Evolutionary conservation across 2,888 invertebrate species (phyloP).

Genomic region (Nasonovia ribisnigri): DNA sequence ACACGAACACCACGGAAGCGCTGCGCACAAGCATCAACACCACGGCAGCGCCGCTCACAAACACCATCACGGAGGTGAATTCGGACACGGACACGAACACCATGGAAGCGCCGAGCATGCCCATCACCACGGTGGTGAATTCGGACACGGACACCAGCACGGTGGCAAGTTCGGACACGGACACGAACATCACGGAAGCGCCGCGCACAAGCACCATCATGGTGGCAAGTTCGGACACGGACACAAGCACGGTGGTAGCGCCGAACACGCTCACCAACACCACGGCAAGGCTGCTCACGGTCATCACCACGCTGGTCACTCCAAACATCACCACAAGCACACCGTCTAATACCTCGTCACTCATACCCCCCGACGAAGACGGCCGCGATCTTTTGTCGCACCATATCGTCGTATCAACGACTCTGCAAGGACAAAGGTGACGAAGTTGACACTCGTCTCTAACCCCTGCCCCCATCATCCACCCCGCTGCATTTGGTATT

Average conservation of each 20-base stretch:
- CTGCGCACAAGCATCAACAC: conserved; percentile 66
- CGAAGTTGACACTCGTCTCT: neutral
- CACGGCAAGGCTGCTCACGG: conserved; percentile 67
- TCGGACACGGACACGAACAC: conserved; percentile 67
- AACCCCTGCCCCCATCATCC: neutral
- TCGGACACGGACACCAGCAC: conserved; percentile 67
- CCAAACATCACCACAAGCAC: conserved; percentile 68
- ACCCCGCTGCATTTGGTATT: conserved; percentile 38
- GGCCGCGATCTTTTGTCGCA: neutral
- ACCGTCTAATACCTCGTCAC: conserved; percentile 45
- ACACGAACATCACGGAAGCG: conserved; percentile 67
- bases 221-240: conserved; percentile 67
- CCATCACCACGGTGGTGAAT: conserved; percentile 68
- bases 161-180: conserved; percentile 66
- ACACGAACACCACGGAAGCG: conserved; percentile 65
- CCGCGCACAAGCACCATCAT: conserved; percentile 67
- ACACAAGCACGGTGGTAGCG: conserved; percentile 67
- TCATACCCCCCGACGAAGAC: neutral
- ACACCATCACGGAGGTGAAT: conserved; percentile 66
- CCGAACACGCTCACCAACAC: conserved; percentile 67
- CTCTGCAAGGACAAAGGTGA: neutral
- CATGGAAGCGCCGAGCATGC: conserved; percentile 67
- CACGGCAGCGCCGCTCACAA: conserved; percentile 64
- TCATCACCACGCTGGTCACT: conserved; percentile 68
- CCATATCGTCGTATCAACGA: neutral